A percentile compares a stretch with the other conserved stretches of the same genome.
phyloP scores from a whole-genome alignment of 2,797 vertebrate genomes.

The Spheniscus humboldti region DNA sequence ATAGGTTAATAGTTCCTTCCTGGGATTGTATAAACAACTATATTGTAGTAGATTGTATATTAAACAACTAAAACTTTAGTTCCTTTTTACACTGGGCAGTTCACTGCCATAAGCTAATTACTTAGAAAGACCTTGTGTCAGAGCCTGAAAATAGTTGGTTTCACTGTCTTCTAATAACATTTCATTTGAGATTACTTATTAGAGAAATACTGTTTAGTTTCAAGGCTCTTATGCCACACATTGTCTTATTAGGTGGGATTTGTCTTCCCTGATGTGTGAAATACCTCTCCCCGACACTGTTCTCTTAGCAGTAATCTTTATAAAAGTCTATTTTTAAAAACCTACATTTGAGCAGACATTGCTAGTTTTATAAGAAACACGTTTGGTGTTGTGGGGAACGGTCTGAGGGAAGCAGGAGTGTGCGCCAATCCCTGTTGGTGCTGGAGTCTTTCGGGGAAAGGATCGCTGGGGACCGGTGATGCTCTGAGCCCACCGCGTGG shows the following conservation, averaged over 20 bases:
- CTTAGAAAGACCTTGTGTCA: not conserved
- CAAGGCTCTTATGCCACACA: not conserved
- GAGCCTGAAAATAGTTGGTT: not conserved
- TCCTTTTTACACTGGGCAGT: not conserved
- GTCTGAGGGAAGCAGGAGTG: not conserved
- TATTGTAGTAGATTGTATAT: not conserved
- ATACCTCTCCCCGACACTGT: fast-evolving
- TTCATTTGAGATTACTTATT: not conserved
- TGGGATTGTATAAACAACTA: not conserved
- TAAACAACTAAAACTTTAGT: not conserved
- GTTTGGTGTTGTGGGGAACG: not conserved
- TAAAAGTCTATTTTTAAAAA: not conserved
- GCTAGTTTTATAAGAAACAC: not conserved
- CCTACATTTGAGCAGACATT: not conserved
- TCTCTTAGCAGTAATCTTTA: not conserved
- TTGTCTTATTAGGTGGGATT: not conserved
- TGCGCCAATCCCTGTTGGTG: not conserved
- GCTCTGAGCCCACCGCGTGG: not conserved
- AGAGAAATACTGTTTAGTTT: not conserved
- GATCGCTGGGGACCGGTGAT: fast-evolving
- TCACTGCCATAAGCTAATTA: not conserved
- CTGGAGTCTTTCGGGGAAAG: not conserved
- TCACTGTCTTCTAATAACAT: not conserved
- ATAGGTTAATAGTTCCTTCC: not conserved
- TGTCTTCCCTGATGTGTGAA: not conserved